Percentiles rank a stretch among this genome's conserved stretches.
phyloP scores from a whole-genome alignment of 92 coral and sea anemone species.

The Metridium senile region DNA sequence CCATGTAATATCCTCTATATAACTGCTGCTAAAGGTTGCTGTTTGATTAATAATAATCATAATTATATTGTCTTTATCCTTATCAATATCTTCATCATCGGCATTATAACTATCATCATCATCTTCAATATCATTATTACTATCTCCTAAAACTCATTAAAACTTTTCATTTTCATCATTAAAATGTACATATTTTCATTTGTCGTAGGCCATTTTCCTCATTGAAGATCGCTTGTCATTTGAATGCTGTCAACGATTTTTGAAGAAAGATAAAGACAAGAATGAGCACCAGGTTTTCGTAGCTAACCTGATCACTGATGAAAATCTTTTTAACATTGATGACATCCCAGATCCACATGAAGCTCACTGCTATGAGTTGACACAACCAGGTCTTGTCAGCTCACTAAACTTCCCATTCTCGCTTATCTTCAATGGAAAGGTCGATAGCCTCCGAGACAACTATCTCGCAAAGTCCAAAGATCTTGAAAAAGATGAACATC shows the following conservation, averaged over 20 bases:
- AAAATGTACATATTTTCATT: too few relatives aligned
- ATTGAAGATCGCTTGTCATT: constrained; percentile 26
- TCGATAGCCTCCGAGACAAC: constrained; percentile 32
- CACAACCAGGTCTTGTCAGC: constrained; percentile 16
- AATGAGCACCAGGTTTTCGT: constrained; percentile 5
- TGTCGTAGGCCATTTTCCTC: constrained; percentile 24
- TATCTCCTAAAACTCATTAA: too few relatives aligned
- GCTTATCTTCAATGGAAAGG: constrained; percentile 57
- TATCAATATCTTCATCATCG: too few relatives aligned
- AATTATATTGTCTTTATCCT: too few relatives aligned
- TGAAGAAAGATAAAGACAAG: constrained; percentile 10
- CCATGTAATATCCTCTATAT: too few relatives aligned
- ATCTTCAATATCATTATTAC: too few relatives aligned
- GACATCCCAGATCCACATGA: constrained; percentile 49
- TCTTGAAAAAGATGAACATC: constrained; percentile 16
- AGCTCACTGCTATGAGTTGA: constrained; percentile 34
- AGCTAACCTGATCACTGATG: constrained; percentile 33
- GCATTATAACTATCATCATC: too few relatives aligned
- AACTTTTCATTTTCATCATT: too few relatives aligned
- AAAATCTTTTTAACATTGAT: constrained; percentile 41
- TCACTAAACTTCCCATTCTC: constrained; percentile 71
- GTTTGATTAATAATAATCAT: too few relatives aligned
- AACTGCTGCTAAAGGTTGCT: too few relatives aligned
- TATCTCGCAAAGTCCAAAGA: constrained; percentile 17
- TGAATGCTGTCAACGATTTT: constrained; percentile 20